Evolutionary conservation across 2,797 vertebrate genomes (phyloP), one percentile per base, ranked within the genome.

Genomic region (Phrynocephalus forsythii): DNA sequence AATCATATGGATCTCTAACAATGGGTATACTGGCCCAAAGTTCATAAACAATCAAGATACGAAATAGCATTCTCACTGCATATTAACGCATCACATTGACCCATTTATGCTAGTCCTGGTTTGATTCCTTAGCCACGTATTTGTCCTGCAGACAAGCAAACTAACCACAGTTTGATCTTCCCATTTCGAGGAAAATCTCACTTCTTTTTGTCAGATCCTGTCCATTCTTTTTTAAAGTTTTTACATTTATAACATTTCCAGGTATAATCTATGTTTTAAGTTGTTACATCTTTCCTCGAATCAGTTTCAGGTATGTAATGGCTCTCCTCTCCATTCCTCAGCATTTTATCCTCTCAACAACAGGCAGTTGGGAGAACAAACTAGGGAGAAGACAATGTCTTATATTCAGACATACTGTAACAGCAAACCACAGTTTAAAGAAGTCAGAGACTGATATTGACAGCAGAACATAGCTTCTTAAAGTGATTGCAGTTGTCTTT

Each of bases 21-120:
- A 22, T 87, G 18, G 20, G 7, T 33, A 18, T 56, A 50, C 7
- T 28, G 67, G 15, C 33, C 22, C 1, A 10, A 60, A 69, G 44
- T 87, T 6, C 44, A 33, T 78, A 86, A 82, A 44, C 26, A 75
- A 75, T 88, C 18, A 88, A 79, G 26, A 71, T 16, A 44, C 50
- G 80, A 0, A 1, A 18, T 15, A 91, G 72, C 66, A 24, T 20
- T 63, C 20, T 63, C 18, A 63, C 20, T 18, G 18, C 60, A 63
- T 15, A 15, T 63, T 63, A 63, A 18, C 1, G 60, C 18, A 63
- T 63, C 60, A 63, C 18, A 20, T 63, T 20, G 20, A 50, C 4
- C n/a, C 68, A 26, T 8, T 50, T 81, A 63, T 33, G 16, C 33
- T 73, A 73, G 18, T 30, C n/a, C 13, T 16, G 15, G n/a, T 30